Evolutionary conservation across 2,888 invertebrate species (phyloP), one percentile per base, ranked within the genome.

Genomic region (Heteromurus nitidus): DNA sequence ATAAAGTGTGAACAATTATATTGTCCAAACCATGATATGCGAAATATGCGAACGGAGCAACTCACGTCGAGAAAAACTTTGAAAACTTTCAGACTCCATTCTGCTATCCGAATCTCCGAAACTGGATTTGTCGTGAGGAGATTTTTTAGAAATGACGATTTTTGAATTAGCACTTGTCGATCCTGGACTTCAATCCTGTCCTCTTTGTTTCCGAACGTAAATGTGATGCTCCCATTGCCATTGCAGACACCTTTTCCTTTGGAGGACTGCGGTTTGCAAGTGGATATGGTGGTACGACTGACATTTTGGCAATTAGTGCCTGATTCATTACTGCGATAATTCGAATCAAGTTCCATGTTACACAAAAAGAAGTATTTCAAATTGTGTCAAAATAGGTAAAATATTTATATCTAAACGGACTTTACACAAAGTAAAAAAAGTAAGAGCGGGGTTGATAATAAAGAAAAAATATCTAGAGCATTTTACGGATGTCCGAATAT

Each of bases 251-350:
- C n/a, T n/a, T 67, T 2, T 47, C 1, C 5, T 67, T 67, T 44
- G n/a, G 11, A 20, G 22, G 24, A 36, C 28, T 68, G 26, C 26
- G 3, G 22, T 30, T 60, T 42, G 2, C 18, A 11, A 50, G 55
- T 42, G n/a, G 76, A 69, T 22, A 69, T 77, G 30, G 76, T 47
- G 9, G 76, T 68, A 11, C 76, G 47, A 26, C 62, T 77, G 31
- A n/a, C 11, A 22, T 20, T 7, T 0, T 42, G 58, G 44, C n/a
- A 62, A 5, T 62, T 55, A 0, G 20, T 47, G 11, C 68, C 76
- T 0, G 79, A 79, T 7, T 79, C 79, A 65, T 79, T 79, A 30
- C 79, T 79, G 26, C 70, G 64, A 20, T 79, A 79, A 18, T 79
- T 70, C 16, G 79, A 79, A 64, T 79, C 79, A 11, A 55, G 42